Base-by-base conservation (phyloP, 2,888 invertebrate genomes). In the Drosophila sordidula region DNA sequence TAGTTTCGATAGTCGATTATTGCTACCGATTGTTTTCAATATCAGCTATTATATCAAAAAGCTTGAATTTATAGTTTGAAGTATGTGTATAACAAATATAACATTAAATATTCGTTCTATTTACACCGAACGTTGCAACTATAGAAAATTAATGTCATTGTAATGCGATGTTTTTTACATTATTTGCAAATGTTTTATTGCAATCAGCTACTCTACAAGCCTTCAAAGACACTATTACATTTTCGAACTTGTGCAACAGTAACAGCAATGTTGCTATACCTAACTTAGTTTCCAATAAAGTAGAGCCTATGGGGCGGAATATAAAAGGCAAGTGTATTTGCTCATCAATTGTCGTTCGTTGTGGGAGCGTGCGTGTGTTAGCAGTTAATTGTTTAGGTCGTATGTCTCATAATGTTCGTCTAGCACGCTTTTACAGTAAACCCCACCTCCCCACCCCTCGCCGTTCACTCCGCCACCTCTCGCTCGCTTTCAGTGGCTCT, bases 371-470 rank as follows among this genome's bases (percentile, higher is more conserved):
- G 66, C 57, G 78, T 68, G 61, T 62, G 61, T 65, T 56, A 76
- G 56, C 74, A 68, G 68, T 72, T 75, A 78, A 78, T 75, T 75
- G 78, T 75, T 75, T 47, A 41, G 57, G 59, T 55, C 59, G 39
- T 44, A 39, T 73, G 56, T 72, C 61, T 52, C 57, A 61, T 50
- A 61, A 61, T 66, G 49, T 36, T 44, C 55, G 50, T 42, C 55
- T 42, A 47, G 36, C 76, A 57, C 49, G 44, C 61, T 49, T 25
- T 4, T 25, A 26, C 22, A 32, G 9, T 3, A 18, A 18, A 18
- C 18, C 18, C 18, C 18, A 8, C 12, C 38, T 8, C 9, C 29
- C 29, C 29, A 29, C 3, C 9, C 9, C 29, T 29, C 29, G 3
- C 29, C 22, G 2, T 3, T 22, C 22, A 5, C 34, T 4, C 6